These are phyloP conservation scores for Acrobasis repandana DNA, from an alignment of 2,888 invertebrate species.

Conservation along the genomic window DNA sequence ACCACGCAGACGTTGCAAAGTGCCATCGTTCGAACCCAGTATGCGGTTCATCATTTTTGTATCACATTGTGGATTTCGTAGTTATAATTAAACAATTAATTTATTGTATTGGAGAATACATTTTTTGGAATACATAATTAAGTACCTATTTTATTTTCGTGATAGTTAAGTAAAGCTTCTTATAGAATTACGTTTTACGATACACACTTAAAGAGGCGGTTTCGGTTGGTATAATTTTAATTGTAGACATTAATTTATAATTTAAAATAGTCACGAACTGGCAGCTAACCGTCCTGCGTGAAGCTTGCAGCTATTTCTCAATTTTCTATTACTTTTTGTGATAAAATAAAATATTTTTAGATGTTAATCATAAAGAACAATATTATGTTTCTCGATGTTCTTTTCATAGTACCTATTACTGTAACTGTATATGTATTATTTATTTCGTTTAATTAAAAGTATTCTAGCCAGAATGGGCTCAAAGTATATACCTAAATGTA, in stretches of 20 bases:
- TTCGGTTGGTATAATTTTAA: constrained; percentile 63
- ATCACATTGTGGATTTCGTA: constrained; percentile 62
- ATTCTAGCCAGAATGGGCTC: constrained; percentile 57
- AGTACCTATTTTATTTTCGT: constrained; percentile 77
- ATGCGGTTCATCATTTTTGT: constrained; percentile 59
- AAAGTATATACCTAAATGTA: constrained; percentile 45
- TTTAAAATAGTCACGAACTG: constrained; percentile 42
- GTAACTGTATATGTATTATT: constrained; percentile 51
- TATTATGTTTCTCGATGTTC: constrained; percentile 39
- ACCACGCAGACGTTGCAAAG: constrained; percentile 75
- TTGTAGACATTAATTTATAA: constrained; percentile 46
- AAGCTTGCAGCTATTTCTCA: constrained; percentile 60
- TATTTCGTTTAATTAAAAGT: constrained; percentile 52
- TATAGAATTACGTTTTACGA: constrained; percentile 56
- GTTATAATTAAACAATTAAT: constrained; percentile 61
- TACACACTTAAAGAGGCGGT: constrained; percentile 64
- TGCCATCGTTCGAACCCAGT: constrained; percentile 77
- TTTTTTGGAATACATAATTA: constrained; percentile 70
- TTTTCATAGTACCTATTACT: constrained; percentile 35
- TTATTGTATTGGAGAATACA: constrained; percentile 67
- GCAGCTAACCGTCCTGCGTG: constrained; percentile 39
- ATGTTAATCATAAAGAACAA: constrained; percentile 46
- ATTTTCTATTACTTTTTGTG: constrained; percentile 46
- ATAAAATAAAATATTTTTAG: constrained; percentile 43
- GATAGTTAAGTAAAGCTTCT: constrained; percentile 72